phyloP scores from a whole-genome alignment of 2,797 vertebrate genomes.

The Sardinella longiceps region DNA sequence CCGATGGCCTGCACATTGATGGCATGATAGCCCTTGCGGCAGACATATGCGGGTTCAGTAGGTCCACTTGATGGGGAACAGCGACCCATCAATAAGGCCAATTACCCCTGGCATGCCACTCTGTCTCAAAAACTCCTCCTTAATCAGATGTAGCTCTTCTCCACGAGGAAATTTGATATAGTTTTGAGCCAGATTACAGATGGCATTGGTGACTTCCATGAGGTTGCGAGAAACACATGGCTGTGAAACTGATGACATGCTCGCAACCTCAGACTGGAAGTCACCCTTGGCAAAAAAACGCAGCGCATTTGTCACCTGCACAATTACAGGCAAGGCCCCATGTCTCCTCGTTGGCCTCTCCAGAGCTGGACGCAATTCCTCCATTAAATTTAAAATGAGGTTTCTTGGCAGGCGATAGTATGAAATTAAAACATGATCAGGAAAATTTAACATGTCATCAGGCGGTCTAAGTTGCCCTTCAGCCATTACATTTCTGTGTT shows the following conservation, averaged over 20 bases:
- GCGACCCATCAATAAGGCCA: not conserved
- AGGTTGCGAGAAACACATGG: not conserved
- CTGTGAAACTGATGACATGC: not conserved
- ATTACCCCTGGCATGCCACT: slow-evolving; percentile 11
- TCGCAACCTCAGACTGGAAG: not conserved
- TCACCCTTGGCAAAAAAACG: slow-evolving; percentile 5
- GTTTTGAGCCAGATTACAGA: not conserved
- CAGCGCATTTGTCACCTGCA: not conserved
- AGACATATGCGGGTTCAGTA: slow-evolving; percentile 4
- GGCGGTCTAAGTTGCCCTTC: not conserved
- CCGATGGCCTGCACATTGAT: slow-evolving; percentile 23
- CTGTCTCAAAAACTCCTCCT: not conserved
- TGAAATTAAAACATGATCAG: not conserved
- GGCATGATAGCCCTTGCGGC: not conserved
- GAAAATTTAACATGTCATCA: not conserved
- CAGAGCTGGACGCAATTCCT: not conserved
- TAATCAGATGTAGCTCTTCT: not conserved
- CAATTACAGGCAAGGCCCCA: not conserved
- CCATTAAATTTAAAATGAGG: not conserved
- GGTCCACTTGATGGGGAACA: not conserved
- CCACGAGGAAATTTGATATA: not conserved
- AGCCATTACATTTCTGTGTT: not conserved
- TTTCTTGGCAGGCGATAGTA: not conserved
- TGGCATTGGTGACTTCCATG: not conserved
- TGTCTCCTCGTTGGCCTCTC: not conserved